Percentiles rank a stretch among this genome's conserved stretches.
Conservation (phyloP, 2,888 invertebrate species). For the Maniola hyperantus region DNA sequence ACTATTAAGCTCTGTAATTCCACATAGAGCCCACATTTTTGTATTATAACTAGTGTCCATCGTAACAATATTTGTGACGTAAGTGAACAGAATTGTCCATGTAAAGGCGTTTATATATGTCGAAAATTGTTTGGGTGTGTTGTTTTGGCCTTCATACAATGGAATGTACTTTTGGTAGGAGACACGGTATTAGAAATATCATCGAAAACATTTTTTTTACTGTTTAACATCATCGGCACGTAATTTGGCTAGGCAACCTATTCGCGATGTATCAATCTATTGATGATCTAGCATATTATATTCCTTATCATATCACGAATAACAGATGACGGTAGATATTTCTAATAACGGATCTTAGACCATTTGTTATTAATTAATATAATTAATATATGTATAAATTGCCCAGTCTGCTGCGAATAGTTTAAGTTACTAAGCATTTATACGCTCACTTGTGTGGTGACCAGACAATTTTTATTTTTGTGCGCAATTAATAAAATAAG, state of each 20-base stretch:
- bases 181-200: too few relatives aligned
- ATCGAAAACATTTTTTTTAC: too few relatives aligned
- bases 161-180: conserved; percentile 15
- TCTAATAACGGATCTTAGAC: too few relatives aligned
- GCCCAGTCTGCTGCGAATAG: conserved; percentile 59
- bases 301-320: too few relatives aligned
- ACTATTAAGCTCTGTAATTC: background rate
- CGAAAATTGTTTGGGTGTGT: conserved; percentile 47
- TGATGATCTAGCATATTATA: too few relatives aligned
- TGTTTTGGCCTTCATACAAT: conserved; percentile 32
- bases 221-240: too few relatives aligned
- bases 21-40: background rate
- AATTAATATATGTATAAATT: conserved; percentile 29
- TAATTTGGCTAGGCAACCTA: too few relatives aligned
- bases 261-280: too few relatives aligned
- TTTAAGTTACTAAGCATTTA: conserved; percentile 65
- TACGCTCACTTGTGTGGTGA: conserved; percentile 69
- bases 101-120: conserved; percentile 40
- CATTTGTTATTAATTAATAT: background rate
- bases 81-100: conserved; percentile 37
- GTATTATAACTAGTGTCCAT: conserved; percentile 16
- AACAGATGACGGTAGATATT: too few relatives aligned
- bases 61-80: conserved; percentile 33
- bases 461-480: conserved; percentile 69
- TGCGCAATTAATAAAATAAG: conserved; percentile 71